Evolutionary conservation across 2,797 vertebrate genomes (phyloP).

Genomic region (Rhinoraja longicauda): DNA sequence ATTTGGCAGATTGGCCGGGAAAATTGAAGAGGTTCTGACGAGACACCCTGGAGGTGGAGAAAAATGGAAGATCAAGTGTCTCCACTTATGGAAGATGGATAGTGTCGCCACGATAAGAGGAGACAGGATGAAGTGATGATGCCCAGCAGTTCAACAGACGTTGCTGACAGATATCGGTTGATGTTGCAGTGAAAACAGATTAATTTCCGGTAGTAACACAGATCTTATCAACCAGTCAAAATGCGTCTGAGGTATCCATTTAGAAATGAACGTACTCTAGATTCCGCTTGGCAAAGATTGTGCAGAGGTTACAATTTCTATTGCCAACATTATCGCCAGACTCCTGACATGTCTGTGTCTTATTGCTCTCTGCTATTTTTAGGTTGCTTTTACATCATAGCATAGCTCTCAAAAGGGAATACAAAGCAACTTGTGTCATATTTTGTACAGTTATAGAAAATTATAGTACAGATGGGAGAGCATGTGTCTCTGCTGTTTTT

Average conservation of each 20-base stretch:
- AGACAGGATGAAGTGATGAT: constrained; percentile 20
- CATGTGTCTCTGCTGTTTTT: background rate
- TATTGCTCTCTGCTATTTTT: background rate
- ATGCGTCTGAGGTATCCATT: background rate
- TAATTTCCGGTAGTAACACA: constrained; percentile 16
- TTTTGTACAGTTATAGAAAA: background rate
- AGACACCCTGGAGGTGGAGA: constrained; percentile 24
- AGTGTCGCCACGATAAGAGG: background rate
- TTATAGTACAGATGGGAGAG: background rate
- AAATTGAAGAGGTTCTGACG: constrained; percentile 9
- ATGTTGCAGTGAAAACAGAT: constrained; percentile 20
- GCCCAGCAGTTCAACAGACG: background rate
- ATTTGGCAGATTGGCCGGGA: constrained; percentile 26
- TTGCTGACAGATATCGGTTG: constrained; percentile 26
- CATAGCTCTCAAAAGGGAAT: background rate
- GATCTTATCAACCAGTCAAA: constrained; percentile 11
- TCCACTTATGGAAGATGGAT: constrained; percentile 19
- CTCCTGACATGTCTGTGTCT: background rate
- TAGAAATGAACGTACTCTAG: background rate
- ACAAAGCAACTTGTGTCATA: background rate
- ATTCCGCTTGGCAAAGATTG: background rate
- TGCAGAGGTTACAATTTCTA: background rate
- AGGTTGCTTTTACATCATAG: background rate
- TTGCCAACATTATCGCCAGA: background rate
- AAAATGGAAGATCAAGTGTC: background rate